Evolutionary conservation across 2,888 invertebrate species (phyloP).

Genomic region (Harpagoxenus sublaevis): DNA sequence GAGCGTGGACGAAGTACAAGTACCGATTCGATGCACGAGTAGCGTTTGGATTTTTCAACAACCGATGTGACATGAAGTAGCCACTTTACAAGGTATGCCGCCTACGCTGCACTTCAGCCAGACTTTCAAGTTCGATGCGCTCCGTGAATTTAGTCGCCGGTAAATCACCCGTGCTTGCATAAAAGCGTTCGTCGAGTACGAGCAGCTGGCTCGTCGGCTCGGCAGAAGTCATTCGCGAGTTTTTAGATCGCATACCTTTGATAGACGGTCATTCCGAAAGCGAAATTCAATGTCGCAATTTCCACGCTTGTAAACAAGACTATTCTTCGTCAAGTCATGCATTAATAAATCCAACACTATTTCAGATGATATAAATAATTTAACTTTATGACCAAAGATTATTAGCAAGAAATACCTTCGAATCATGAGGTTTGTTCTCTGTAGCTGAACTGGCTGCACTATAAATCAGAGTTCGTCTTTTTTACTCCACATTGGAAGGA

Average conservation of each 20-base stretch:
- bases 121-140: constrained; percentile 72
- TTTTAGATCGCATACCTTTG: constrained; percentile 25
- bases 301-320: neutral
- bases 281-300: constrained; percentile 7
- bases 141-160: constrained; percentile 41
- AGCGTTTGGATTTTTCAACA: constrained; percentile 56
- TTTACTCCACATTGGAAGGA: no score
- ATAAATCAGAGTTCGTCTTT: no score
- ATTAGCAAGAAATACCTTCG: neutral
- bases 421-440: neutral
- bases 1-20: constrained; percentile 18
- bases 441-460: no score
- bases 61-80: constrained; percentile 68
- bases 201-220: constrained; percentile 37
- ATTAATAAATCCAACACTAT: neutral
- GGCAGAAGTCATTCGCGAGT: constrained; percentile 32
- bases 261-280: constrained; percentile 5
- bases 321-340: neutral
- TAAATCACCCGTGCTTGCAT: constrained; percentile 66
- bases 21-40: constrained; percentile 41
- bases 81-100: constrained; percentile 62
- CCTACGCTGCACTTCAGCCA: constrained; percentile 69
- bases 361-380: neutral
- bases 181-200: constrained; percentile 54
- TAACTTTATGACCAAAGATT: neutral